Evolutionary conservation across 2,113 vertebrate genomes (phyloP).

Genomic region (Microtus ochrogaster): DNA sequence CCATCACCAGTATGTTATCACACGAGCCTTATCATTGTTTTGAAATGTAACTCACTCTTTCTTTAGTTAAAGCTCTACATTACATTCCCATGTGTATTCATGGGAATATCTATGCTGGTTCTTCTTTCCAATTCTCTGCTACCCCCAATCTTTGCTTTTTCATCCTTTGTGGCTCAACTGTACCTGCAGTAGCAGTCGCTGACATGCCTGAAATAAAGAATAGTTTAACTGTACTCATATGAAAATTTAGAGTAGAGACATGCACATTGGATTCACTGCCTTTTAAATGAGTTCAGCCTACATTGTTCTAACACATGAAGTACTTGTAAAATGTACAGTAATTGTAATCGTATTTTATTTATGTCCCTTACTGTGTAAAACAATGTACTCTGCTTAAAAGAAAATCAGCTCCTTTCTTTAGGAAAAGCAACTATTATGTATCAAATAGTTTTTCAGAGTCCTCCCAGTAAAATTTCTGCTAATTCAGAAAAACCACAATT

Average conservation of each 20-base stretch:
- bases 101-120: not conserved
- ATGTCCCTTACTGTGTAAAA: slow-evolving; percentile 42
- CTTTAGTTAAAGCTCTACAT: not conserved
- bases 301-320: not conserved
- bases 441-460: slow-evolving; percentile 24
- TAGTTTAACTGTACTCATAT: not conserved
- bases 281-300: slow-evolving; percentile 29
- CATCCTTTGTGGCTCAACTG: not conserved
- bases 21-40: not conserved
- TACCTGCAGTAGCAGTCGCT: not conserved
- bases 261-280: not conserved
- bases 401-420: slow-evolving; percentile 36
- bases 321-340: not conserved
- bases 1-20: not conserved
- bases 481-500: slow-evolving; percentile 60
- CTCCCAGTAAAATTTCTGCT: slow-evolving; percentile 29
- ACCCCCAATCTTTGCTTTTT: not conserved
- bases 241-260: not conserved
- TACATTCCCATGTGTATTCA: too few species aligned
- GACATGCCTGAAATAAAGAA: not conserved
- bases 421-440: not conserved
- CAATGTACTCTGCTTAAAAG: slow-evolving; percentile 45
- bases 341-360: slow-evolving; percentile 48
- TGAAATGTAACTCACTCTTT: not conserved
- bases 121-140: not conserved